phyloP scores from a whole-genome alignment of 2,888 invertebrate species.

The Bedellia somnulentella region DNA sequence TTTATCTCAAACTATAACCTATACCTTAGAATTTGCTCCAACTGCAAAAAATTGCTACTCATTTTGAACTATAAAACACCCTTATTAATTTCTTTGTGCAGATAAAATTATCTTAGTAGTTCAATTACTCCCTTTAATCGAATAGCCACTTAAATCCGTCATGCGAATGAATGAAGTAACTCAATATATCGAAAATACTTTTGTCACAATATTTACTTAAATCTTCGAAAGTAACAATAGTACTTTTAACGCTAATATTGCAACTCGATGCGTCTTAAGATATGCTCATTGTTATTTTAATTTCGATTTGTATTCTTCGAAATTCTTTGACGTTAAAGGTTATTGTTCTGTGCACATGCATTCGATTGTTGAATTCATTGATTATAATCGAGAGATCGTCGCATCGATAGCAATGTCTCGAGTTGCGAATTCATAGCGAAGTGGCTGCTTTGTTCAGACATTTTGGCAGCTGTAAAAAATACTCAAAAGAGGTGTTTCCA shows the following conservation, averaged over 20 bases:
- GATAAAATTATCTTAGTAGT: too few species aligned
- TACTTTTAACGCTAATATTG: slow-evolving; percentile 44
- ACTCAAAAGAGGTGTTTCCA: too few species aligned
- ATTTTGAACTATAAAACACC: too few species aligned
- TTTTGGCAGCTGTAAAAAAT: slow-evolving; percentile 17
- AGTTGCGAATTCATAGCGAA: slow-evolving; percentile 20
- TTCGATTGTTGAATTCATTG: slow-evolving; percentile 18
- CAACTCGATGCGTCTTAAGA: slow-evolving; percentile 25
- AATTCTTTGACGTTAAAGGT: slow-evolving; percentile 19
- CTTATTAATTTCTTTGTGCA: too few species aligned
- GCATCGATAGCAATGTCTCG: slow-evolving; percentile 39
- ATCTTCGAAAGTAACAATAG: slow-evolving; percentile 30
- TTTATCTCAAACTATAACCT: too few species aligned
- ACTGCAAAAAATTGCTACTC: too few species aligned
- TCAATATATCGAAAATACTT: slow-evolving; percentile 47
- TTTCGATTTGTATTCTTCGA: slow-evolving; percentile 23
- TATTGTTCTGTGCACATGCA: too few species aligned
- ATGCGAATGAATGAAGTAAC: slow-evolving; percentile 21
- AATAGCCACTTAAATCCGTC: too few species aligned
- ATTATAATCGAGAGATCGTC: slow-evolving; percentile 24
- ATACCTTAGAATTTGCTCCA: too few species aligned
- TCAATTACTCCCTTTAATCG: too few species aligned
- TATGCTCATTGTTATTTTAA: slow-evolving; percentile 47
- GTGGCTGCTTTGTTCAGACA: slow-evolving; percentile 17
- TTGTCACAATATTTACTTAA: slow-evolving; percentile 58